Evolutionary conservation across 2,888 invertebrate genomes (phyloP).

Genomic region (Ischnura elegans): DNA sequence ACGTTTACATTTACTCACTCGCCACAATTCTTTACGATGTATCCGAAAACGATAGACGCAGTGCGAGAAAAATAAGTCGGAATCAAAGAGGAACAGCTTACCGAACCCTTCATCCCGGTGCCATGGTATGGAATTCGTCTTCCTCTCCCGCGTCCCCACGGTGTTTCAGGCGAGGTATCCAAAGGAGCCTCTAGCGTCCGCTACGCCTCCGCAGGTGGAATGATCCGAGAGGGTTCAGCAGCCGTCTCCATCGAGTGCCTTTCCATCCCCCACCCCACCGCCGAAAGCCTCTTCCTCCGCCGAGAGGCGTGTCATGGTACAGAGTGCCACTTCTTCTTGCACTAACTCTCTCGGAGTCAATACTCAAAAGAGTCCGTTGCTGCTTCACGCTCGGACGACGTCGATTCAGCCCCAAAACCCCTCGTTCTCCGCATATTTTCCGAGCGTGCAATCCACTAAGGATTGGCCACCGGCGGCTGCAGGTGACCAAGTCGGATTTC

Average conservation of each 20-base stretch:
- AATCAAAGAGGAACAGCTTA: not conserved
- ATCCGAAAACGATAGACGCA: not conserved
- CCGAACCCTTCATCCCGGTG: conserved; percentile 61
- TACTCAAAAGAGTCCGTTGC: not conserved
- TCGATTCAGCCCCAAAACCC: conserved; percentile 1
- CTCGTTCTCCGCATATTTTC: not conserved
- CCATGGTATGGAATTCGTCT: conserved; percentile 40
- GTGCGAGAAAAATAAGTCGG: not conserved
- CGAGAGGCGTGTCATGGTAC: conserved; percentile 47
- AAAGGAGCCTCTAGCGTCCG: not conserved
- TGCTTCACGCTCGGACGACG: conserved; percentile 39
- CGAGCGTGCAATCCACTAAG: not conserved
- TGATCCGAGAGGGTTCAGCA: conserved; percentile 21
- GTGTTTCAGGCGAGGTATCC: not conserved
- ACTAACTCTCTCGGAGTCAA: conserved; percentile 45
- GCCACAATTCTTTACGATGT: too few species aligned
- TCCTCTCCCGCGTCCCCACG: not conserved
- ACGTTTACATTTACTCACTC: too few species aligned
- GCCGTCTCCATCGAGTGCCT: not conserved
- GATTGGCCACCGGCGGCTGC: not conserved
- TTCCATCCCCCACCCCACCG: conserved; percentile 25
- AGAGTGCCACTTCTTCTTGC: conserved; percentile 34
- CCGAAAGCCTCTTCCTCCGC: conserved; percentile 49
- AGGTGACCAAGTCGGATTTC: not conserved
- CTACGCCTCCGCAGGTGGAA: conserved; percentile 26